phyloP scores from a whole-genome alignment of 1,140 invertebrate species.

The Drosophila bipectinata region DNA sequence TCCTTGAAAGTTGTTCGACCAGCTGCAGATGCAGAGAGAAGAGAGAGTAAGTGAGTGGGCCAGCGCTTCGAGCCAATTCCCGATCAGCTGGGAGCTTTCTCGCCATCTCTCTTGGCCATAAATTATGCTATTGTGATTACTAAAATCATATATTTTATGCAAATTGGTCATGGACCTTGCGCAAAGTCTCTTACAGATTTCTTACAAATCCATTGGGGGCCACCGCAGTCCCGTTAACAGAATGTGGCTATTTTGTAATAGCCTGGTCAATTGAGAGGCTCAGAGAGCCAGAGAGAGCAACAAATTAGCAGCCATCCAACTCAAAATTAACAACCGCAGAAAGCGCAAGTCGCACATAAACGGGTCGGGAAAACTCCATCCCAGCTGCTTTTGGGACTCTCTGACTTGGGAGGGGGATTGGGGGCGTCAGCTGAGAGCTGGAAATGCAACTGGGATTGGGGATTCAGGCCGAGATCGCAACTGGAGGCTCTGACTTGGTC shows the following conservation, averaged over 20 bases:
- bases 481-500: slow-evolving; percentile 35
- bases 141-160: slow-evolving; percentile 43
- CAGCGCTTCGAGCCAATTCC: neutral
- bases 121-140: slow-evolving; percentile 30
- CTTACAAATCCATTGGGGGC: slow-evolving; percentile 22
- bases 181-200: slow-evolving; percentile 48
- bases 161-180: slow-evolving; percentile 42
- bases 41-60: slow-evolving; percentile 12
- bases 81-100: slow-evolving; percentile 36
- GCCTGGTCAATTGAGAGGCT: slow-evolving; percentile 25
- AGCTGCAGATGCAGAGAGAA: slow-evolving; percentile 40
- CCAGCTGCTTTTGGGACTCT: neutral
- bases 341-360: slow-evolving; percentile 7
- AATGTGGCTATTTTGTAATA: slow-evolving; percentile 44
- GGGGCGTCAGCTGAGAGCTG: slow-evolving; percentile 6
- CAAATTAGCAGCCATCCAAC: slow-evolving; percentile 32
- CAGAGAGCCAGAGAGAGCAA: slow-evolving; percentile 21
- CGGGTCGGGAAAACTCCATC: slow-evolving; percentile 20
- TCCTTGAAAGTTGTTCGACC: slow-evolving; percentile 71
- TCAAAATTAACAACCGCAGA: slow-evolving; percentile 26
- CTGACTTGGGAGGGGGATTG: neutral
- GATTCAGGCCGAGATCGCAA: slow-evolving; percentile 4
- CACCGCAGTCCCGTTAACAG: slow-evolving; percentile 21
- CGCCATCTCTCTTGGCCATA: slow-evolving; percentile 26
- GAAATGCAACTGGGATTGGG: slow-evolving; percentile 4